Base-by-base conservation (phyloP, 2,113 vertebrate genomes). In the Physeter macrocephalus region DNA sequence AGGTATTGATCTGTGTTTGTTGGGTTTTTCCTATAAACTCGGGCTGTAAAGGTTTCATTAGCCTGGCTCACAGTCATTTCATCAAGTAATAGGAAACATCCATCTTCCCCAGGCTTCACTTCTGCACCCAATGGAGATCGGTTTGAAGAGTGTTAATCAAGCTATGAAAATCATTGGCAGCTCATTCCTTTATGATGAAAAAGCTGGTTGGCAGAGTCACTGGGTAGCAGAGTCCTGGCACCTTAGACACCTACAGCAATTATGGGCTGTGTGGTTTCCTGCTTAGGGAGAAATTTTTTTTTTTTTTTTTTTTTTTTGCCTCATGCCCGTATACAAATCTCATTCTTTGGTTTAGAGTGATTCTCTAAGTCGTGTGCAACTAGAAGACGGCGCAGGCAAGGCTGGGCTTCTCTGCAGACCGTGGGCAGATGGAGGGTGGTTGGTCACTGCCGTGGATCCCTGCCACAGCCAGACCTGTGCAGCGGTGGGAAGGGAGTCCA, bases 81-180 rank as follows among this genome's bases (percentile, higher is more conserved):
- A 98, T 93, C 98, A 97, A 97, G 97, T 96, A 97, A 98, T 98
- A 98, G 98, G 96, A 95, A 98, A 96, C 98, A 98, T 98, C 97
- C 98, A 97, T 98, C 98, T 97, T 94, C 95, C 87, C 84, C 92
- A 29, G 85, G 83, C 97, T 94, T 86, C 97, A 91, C 74, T 85
- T 41, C 96, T 91, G 95, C 89, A 49, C 87, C 98, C 98, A 90
- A 14, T 91, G 96, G 97, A 94, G 95, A 92, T 23, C 0, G 1
- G 95, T 72, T 90, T 85, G 96, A 85, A 93, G 93, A 96, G 97
- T 0, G 8, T 98, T 98, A 95, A 98, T 98, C 97, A 89, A 97
- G 97, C 97, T 91, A 59, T 97, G 98, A 95, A 98, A 98, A 98
- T 92, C 97, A 88, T n/a, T 91, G 97, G 98, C 97, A 97, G 74